Percentiles rank a stretch among this genome's conserved stretches.
phyloP scores from a whole-genome alignment of 2,888 invertebrate genomes.

The Ochropleura plecta region DNA sequence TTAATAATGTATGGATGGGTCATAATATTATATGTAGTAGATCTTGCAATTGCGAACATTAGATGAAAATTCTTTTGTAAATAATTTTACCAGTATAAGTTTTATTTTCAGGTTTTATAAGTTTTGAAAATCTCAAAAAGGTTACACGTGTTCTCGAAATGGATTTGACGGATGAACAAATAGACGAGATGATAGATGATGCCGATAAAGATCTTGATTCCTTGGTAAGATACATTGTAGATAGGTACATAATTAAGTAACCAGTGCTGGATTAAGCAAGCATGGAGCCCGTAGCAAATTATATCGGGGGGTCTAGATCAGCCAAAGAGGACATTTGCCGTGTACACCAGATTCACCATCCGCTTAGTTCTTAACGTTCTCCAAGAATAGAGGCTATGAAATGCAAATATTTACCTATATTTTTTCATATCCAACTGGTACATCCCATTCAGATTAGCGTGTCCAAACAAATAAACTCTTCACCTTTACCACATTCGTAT shows the following conservation, averaged over 20 bases:
- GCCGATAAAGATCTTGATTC: conserved; percentile 87
- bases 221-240: conserved; percentile 71
- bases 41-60: background rate
- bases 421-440: background rate
- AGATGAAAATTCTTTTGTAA: too few species aligned
- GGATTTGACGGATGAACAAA: conserved; percentile 85
- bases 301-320: too few species aligned
- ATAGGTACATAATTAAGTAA: too few species aligned
- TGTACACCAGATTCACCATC: background rate
- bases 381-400: too few species aligned
- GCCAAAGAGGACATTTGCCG: too few species aligned
- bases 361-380: background rate
- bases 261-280: too few species aligned
- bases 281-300: too few species aligned
- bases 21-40: background rate
- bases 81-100: background rate
- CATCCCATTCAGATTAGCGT: background rate
- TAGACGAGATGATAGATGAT: conserved; percentile 88
- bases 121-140: conserved; percentile 83
- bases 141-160: conserved; percentile 81
- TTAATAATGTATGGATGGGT: background rate
- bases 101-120: conserved; percentile 77
- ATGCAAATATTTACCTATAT: background rate
- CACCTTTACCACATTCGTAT: background rate
- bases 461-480: background rate